Evolutionary conservation across 2,113 vertebrate species (phyloP).

Genomic region (Sarotherodon lohbergeri): DNA sequence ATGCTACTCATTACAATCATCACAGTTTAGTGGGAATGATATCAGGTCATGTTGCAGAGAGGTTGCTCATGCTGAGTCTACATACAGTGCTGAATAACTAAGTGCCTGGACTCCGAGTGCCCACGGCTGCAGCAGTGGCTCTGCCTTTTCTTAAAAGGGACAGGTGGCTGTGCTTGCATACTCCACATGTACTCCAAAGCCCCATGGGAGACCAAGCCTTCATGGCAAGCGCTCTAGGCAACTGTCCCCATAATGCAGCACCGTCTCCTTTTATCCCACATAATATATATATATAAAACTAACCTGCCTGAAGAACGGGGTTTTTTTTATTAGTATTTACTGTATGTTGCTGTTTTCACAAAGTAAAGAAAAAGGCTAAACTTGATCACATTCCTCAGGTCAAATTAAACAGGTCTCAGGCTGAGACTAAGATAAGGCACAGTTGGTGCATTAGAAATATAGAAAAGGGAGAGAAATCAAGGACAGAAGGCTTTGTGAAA

Average conservation of each 20-base stretch:
- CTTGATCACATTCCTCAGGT: neutral
- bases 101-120: neutral
- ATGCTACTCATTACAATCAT: neutral
- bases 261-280: neutral
- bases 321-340: neutral
- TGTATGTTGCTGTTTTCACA: neutral
- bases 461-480: neutral
- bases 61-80: neutral
- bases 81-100: neutral
- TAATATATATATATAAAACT: neutral
- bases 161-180: slow-evolving; percentile 24
- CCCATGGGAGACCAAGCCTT: slow-evolving; percentile 6
- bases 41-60: neutral
- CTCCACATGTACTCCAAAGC: slow-evolving; percentile 1
- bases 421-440: neutral
- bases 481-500: slow-evolving; percentile 7
- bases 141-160: slow-evolving; percentile 12
- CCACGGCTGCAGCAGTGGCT: neutral
- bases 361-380: neutral
- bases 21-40: neutral
- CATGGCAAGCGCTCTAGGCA: neutral
- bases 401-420: neutral
- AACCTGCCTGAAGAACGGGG: neutral
- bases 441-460: neutral
- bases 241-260: neutral